Conservation (phyloP, 2,888 invertebrate genomes). For the Sylvicola fuscatus region DNA sequence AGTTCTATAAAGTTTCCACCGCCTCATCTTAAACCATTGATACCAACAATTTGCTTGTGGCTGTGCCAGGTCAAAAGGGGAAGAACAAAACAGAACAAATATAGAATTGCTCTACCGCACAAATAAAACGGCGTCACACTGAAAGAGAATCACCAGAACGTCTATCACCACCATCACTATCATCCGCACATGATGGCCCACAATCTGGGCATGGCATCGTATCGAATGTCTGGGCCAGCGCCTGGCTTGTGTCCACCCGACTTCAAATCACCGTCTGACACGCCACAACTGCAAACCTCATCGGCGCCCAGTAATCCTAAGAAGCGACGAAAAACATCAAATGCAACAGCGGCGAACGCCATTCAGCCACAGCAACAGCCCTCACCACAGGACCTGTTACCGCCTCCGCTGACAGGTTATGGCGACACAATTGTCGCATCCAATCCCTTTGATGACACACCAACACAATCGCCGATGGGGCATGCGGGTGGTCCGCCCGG, state of each 20-base stretch:
- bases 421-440: conserved; percentile 88
- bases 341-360: conserved; percentile 36
- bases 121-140: no score
- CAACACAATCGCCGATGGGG: conserved; percentile 36
- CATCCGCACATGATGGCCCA: conserved; percentile 35
- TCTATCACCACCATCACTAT: no score
- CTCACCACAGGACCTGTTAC: conserved; percentile 59
- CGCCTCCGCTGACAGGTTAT: conserved; percentile 68
- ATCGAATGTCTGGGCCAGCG: conserved; percentile 34
- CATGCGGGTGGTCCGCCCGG: conserved; percentile 38
- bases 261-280: conserved; percentile 41
- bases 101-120: no score
- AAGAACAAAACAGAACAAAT: no score
- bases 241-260: conserved; percentile 40
- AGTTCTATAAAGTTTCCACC: no score
- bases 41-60: no score
- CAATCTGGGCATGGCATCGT: conserved; percentile 48
- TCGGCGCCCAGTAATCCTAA: conserved; percentile 58
- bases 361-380: conserved; percentile 47
- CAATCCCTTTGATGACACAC: conserved; percentile 87
- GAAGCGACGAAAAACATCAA: conserved; percentile 66
- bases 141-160: no score
- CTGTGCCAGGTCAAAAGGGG: no score
- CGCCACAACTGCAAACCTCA: conserved; percentile 34
- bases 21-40: no score